Percentiles rank a stretch among this genome's conserved stretches.
Conservation (phyloP, 2,888 invertebrate species). For the Calephelis perditalis region DNA sequence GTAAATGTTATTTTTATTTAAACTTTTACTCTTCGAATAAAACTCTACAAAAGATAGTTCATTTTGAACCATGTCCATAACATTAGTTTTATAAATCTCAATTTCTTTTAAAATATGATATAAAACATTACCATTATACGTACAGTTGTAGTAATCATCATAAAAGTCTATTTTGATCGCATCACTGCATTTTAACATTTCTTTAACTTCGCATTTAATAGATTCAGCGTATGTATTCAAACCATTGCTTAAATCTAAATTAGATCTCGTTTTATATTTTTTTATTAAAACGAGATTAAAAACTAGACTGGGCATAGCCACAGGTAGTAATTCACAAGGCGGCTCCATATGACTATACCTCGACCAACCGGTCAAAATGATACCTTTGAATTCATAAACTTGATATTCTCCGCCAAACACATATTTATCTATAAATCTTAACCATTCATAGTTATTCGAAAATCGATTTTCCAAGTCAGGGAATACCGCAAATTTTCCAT, state of each 20-base stretch:
- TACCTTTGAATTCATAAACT: constrained; percentile 74
- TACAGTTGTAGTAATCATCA: constrained; percentile 34
- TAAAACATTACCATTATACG: constrained; percentile 35
- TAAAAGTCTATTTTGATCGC: constrained; percentile 27
- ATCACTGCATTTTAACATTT: constrained; percentile 34
- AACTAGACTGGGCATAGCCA: constrained; percentile 80
- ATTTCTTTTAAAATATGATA: constrained; percentile 31
- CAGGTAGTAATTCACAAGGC: constrained; percentile 81
- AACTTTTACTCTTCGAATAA: constrained; percentile 34
- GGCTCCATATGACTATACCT: constrained; percentile 82
- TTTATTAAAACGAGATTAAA: constrained; percentile 73
- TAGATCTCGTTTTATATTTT: constrained; percentile 40
- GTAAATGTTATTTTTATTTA: constrained; percentile 32
- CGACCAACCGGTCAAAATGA: constrained; percentile 85
- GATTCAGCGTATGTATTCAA: constrained; percentile 35
- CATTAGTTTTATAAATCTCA: constrained; percentile 26
- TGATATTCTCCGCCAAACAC: constrained; percentile 48
- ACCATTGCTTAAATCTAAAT: constrained; percentile 21
- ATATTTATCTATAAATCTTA: constrained; percentile 75
- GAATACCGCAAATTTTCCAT: constrained; percentile 67
- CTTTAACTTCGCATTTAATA: constrained; percentile 33
- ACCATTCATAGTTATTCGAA: constrained; percentile 85
- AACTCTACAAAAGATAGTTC: constrained; percentile 34
- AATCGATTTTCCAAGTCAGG: constrained; percentile 81
- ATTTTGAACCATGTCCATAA: constrained; percentile 26